A percentile compares a stretch with the other conserved stretches of the same genome.
Evolutionary conservation across 2,888 invertebrate species (phyloP).

Genomic region (Epistrophe grossulariae): DNA sequence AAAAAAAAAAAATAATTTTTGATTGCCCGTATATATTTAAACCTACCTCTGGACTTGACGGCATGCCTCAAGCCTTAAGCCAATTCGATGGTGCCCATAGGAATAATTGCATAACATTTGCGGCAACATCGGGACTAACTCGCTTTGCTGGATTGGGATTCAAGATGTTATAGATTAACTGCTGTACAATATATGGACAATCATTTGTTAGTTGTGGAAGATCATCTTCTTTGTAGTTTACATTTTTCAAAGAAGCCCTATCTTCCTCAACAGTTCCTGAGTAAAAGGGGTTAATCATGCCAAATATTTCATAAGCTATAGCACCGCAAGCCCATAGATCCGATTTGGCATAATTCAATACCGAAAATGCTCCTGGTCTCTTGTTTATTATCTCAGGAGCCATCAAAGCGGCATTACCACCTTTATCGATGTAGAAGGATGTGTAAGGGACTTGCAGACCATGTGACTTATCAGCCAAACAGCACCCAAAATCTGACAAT

Average conservation of each 20-base stretch:
- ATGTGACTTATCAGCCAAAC: slow-evolving; percentile 88
- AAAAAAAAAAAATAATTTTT: not conserved
- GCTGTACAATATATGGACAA: slow-evolving; percentile 86
- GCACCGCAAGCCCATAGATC: slow-evolving; percentile 95
- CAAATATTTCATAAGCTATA: slow-evolving; percentile 93
- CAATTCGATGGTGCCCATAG: slow-evolving; percentile 91
- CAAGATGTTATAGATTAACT: slow-evolving; percentile 87
- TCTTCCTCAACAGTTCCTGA: slow-evolving; percentile 78
- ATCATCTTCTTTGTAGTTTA: slow-evolving; percentile 87
- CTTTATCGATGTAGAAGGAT: slow-evolving; percentile 89
- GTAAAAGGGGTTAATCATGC: slow-evolving; percentile 90
- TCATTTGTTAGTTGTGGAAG: slow-evolving; percentile 86
- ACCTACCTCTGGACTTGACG: slow-evolving; percentile 87
- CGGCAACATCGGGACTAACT: slow-evolving; percentile 88
- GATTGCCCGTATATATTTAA: not conserved
- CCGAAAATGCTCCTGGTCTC: slow-evolving; percentile 88
- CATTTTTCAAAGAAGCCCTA: slow-evolving; percentile 85
- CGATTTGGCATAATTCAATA: slow-evolving; percentile 90
- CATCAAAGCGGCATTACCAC: slow-evolving; percentile 93
- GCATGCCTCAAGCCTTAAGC: slow-evolving; percentile 85
- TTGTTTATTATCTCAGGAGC: slow-evolving; percentile 92
- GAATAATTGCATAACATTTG: slow-evolving; percentile 89
- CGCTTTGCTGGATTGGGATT: slow-evolving; percentile 87
- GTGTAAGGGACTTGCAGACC: slow-evolving; percentile 88
- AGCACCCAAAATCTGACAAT: slow-evolving; percentile 95